Conservation (phyloP, 2,888 invertebrate genomes). For the Geophilus truncorum region DNA sequence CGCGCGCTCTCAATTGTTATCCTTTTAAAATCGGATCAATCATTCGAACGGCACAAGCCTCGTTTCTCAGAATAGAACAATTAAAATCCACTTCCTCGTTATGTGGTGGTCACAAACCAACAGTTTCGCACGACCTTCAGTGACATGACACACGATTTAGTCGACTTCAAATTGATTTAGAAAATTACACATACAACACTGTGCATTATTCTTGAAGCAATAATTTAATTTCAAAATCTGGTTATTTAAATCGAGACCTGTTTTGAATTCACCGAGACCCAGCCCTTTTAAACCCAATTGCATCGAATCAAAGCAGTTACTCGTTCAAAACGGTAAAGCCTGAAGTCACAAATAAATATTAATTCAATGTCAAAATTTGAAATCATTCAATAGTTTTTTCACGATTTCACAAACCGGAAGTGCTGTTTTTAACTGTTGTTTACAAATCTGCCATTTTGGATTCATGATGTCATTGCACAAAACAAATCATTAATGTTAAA, state of each 20-base stretch:
- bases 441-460: too few relatives aligned
- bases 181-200: too few relatives aligned
- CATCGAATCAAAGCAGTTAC: too few relatives aligned
- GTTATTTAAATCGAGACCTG: neutral
- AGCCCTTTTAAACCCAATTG: neutral
- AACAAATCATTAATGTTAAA: too few relatives aligned
- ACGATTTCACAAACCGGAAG: too few relatives aligned
- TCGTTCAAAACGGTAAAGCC: too few relatives aligned
- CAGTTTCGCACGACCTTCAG: neutral
- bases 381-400: too few relatives aligned
- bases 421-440: too few relatives aligned
- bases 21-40: constrained; percentile 11
- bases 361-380: too few relatives aligned
- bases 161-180: neutral
- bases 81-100: neutral
- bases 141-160: neutral
- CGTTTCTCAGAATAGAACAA: constrained; percentile 6
- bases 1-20: neutral
- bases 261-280: neutral
- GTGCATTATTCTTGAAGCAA: too few relatives aligned
- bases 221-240: neutral
- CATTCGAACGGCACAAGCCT: neutral
- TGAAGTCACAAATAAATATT: too few relatives aligned
- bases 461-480: too few relatives aligned
- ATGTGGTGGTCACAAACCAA: neutral